phyloP scores from a whole-genome alignment of 2,113 vertebrate genomes.

The Erpornis zantholeuca region DNA sequence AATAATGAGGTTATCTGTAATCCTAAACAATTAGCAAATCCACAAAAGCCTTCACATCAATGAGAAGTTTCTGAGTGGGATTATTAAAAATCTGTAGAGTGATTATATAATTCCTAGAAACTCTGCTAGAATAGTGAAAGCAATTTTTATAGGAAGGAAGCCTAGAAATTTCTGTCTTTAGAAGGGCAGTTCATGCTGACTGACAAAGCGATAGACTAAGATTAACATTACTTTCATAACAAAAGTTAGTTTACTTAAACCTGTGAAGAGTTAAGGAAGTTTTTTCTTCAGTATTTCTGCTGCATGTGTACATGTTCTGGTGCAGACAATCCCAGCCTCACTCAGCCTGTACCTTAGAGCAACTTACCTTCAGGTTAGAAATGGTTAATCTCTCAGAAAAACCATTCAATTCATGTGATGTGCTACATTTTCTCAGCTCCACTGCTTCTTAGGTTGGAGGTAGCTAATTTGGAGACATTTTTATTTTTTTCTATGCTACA shows the following conservation, averaged over 20 bases:
- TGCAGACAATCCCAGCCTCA: not conserved
- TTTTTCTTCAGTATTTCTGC: not conserved
- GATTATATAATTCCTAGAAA: not conserved
- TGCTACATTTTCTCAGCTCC: not conserved
- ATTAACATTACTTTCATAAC: not conserved
- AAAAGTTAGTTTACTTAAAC: not conserved
- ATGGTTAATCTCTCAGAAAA: not conserved
- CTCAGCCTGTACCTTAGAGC: not conserved
- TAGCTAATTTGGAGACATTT: not conserved
- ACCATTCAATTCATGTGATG: not conserved
- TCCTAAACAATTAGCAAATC: not conserved
- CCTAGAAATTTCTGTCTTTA: not conserved
- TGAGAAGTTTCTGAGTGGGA: not conserved
- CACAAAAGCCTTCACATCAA: not conserved
- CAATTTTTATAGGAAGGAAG: not conserved
- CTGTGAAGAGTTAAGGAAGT: not conserved
- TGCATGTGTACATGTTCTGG: not conserved
- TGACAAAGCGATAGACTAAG: not conserved
- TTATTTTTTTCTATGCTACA: not conserved
- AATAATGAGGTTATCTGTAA: not conserved
- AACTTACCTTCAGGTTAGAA: not conserved
- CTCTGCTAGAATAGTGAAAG: not conserved
- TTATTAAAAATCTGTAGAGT: not conserved
- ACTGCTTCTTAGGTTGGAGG: not conserved
- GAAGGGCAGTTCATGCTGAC: not conserved